These are phyloP conservation scores for Drosophila multiciliata DNA, from an alignment of 2,888 invertebrate genomes.

Conservation along the genomic window DNA sequence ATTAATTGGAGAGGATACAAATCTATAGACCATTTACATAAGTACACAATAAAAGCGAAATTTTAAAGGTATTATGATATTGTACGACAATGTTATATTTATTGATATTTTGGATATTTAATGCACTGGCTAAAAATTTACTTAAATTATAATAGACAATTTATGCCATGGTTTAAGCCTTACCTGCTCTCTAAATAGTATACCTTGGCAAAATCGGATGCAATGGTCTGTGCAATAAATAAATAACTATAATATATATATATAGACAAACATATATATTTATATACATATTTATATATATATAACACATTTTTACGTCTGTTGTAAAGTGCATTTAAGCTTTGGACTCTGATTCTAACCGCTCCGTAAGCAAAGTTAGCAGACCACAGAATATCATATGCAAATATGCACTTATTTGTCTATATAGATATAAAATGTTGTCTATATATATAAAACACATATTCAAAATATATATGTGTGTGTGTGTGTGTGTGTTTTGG, in stretches of 20 bases:
- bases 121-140: no score
- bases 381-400: constrained; percentile 30
- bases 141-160: no score
- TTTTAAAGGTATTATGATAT: no score
- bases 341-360: constrained; percentile 31
- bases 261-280: not conserved
- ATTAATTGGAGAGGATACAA: no score
- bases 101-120: no score
- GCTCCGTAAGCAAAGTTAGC: constrained; percentile 49
- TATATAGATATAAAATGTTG: not conserved
- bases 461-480: not conserved
- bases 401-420: constrained; percentile 2
- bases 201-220: constrained; percentile 9
- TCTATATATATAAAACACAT: not conserved
- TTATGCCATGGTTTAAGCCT: no score
- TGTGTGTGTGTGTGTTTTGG: constrained; percentile 12
- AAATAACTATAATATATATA: constrained; percentile 41
- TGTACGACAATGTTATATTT: no score
- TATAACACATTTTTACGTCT: constrained; percentile 56
- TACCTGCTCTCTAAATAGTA: constrained; percentile 10
- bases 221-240: constrained; percentile 43
- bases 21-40: no score
- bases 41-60: no score
- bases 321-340: constrained; percentile 70
- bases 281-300: constrained; percentile 30